Base-by-base conservation (phyloP, 1,140 invertebrate genomes). In the Aphidius ervi region DNA sequence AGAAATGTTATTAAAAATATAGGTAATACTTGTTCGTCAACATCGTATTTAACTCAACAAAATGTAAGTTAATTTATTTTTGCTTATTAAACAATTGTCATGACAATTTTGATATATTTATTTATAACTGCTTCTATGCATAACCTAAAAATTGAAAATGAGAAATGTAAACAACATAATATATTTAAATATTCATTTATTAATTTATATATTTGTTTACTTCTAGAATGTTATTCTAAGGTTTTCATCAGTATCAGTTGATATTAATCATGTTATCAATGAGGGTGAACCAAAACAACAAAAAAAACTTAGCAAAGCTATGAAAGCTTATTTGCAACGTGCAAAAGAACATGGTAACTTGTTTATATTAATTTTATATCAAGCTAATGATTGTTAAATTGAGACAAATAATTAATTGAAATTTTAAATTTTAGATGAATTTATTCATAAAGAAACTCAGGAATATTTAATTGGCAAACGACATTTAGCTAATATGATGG, bases 401-500 rank as follows among this genome's bases (percentile, higher is more conserved):
- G 1, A 16, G 16, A 16, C 16, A 16, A 16, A 16, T 16, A 16
- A 16, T 16, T 16, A 16, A 16, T 16, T 16, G 16, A 16, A 16
- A 16, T 16, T 16, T 16, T 61, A 59, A 58, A 49, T 76, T 75
- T 40, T 63, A 88, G 87, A 95, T 75, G 84, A 87, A 67, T 94
- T 97, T 72, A 91, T 98, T 83, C 85, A 88, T 68, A 84, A 87
- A 64, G 87, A 98, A 78, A 82, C 84, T 52, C 70, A 85, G 59
- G 90, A 96, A 68, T 99, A 88, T 79, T 87, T 94, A 71, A 88
- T 95, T 70, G 97, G 97, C 9, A 94, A 92, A 76, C 81, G 94
- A 37, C 94, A 99, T 82, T 83, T 99, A 57, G 97, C 97, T 5
- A 98, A 98, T 76, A 99, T 99, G 85, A 99, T 99, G 97, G 95